Percentiles rank a stretch among this genome's conserved stretches.
Conservation (phyloP, 2,888 invertebrate species). For the Reticulitermes lucifugus region DNA sequence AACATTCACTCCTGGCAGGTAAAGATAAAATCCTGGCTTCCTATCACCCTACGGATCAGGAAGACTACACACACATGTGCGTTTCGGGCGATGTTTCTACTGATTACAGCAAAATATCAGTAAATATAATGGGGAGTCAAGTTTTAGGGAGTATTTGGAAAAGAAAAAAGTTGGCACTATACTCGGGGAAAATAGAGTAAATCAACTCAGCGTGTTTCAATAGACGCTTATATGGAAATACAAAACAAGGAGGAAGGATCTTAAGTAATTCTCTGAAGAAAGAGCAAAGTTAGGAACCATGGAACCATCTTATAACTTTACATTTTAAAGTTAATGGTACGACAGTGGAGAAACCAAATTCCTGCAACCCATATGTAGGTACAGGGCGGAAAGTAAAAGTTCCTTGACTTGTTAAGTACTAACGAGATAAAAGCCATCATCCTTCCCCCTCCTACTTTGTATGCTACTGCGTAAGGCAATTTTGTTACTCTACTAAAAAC, state of each 20-base stretch:
- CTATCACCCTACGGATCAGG: too few relatives aligned
- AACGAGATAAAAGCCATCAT: constrained; percentile 24
- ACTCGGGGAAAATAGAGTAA: background rate
- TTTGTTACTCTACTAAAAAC: background rate
- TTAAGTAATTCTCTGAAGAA: background rate
- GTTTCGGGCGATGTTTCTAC: too few relatives aligned
- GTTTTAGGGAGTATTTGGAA: too few relatives aligned
- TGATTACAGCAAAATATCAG: too few relatives aligned
- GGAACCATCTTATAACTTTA: background rate
- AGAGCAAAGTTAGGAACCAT: background rate
- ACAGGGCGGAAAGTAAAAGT: constrained; percentile 8
- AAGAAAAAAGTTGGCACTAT: too few relatives aligned
- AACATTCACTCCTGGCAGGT: too few relatives aligned
- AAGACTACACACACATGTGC: too few relatives aligned
- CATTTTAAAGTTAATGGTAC: constrained; percentile 18
- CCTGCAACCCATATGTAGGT: background rate
- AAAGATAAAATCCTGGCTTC: too few relatives aligned
- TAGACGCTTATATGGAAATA: background rate
- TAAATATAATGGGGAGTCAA: too few relatives aligned
- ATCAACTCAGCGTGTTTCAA: background rate
- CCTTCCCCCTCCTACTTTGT: background rate
- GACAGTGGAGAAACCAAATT: too few relatives aligned
- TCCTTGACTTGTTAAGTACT: constrained; percentile 1
- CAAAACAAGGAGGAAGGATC: background rate
- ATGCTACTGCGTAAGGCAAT: background rate